These are phyloP conservation scores for Trypoxylon attenuatum DNA, from an alignment of 2,888 invertebrate species.

Conservation along the genomic window DNA sequence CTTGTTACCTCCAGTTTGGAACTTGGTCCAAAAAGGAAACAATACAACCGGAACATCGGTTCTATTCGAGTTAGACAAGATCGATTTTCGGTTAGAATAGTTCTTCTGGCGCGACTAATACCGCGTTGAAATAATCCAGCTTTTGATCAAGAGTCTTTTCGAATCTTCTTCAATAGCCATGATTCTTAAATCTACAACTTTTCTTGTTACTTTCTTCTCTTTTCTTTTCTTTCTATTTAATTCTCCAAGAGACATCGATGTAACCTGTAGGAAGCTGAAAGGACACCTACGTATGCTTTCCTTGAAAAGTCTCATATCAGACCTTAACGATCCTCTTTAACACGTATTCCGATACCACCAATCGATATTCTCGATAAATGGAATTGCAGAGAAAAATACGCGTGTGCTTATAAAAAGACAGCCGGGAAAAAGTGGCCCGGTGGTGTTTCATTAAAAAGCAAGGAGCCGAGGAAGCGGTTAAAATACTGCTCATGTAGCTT, in stretches of 20 bases:
- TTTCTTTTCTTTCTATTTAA: background rate
- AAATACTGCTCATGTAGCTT: constrained; percentile 5
- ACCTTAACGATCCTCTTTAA: background rate
- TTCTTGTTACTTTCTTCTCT: background rate
- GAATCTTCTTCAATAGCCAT: background rate
- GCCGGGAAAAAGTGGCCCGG: background rate
- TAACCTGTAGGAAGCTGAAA: background rate
- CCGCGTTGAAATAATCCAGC: background rate
- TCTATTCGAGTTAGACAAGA: background rate
- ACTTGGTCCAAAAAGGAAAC: background rate
- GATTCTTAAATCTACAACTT: background rate
- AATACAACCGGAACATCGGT: background rate
- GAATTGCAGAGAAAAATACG: background rate
- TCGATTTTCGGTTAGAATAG: background rate
- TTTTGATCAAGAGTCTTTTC: background rate
- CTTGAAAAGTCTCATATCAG: no score
- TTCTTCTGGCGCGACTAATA: background rate
- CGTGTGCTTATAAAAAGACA: background rate
- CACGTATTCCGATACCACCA: background rate
- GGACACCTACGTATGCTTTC: background rate
- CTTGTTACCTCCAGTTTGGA: background rate
- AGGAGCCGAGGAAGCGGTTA: constrained; percentile 1
- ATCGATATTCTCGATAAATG: background rate
- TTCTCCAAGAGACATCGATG: background rate
- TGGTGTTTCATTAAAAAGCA: background rate